phyloP scores from a whole-genome alignment of 2,797 vertebrate species.

The Bovichtus diacanthus region DNA sequence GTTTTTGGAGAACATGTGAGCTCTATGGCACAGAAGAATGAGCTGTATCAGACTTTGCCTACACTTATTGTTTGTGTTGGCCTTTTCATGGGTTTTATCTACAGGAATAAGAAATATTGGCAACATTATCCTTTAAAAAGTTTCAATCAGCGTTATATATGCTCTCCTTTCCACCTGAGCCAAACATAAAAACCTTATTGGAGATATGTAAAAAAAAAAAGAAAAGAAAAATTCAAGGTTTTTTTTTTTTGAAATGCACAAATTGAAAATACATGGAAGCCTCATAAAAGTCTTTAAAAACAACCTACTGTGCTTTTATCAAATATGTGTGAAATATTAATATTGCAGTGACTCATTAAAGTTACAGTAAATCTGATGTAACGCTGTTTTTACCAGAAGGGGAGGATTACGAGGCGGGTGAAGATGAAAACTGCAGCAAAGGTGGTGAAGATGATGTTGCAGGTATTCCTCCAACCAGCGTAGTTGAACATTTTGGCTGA shows the following conservation, averaged over 20 bases:
- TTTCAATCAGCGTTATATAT: background rate
- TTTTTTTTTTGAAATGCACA: background rate
- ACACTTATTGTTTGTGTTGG: background rate
- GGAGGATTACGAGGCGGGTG: constrained; percentile 93
- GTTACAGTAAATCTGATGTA: background rate
- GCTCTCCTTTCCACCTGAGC: background rate
- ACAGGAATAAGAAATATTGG: background rate
- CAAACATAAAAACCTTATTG: background rate
- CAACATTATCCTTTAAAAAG: background rate
- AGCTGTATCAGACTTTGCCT: background rate
- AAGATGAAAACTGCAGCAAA: constrained; percentile 93
- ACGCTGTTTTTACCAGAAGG: constrained; percentile 91
- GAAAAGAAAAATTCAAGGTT: no score
- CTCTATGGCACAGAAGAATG: background rate
- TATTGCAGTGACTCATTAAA: background rate
- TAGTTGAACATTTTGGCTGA: constrained; percentile 99
- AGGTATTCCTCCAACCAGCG: constrained; percentile 94
- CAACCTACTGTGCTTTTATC: background rate
- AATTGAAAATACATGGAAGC: background rate
- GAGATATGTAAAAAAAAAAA: no score
- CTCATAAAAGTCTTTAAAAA: background rate
- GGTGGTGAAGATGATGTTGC: constrained; percentile 93
- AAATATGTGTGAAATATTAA: background rate
- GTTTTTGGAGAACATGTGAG: background rate
- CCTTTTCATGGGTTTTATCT: background rate